A percentile compares a stretch with the other conserved stretches of the same genome.
Conservation (phyloP, 2,888 invertebrate species). For the Graphium colonna region DNA sequence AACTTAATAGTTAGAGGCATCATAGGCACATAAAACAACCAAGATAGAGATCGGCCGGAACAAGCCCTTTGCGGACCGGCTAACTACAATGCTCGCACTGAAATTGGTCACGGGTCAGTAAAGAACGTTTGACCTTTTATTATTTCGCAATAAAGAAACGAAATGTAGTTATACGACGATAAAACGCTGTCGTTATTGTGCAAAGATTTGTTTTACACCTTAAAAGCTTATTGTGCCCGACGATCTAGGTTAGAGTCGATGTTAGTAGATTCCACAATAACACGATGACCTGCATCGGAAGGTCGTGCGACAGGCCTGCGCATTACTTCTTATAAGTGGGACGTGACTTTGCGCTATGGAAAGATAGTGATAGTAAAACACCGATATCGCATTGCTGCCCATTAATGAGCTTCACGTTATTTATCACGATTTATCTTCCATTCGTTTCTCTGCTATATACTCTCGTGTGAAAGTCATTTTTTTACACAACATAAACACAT, state of each 20-base stretch:
- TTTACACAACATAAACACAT: too few species aligned
- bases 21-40: conserved; percentile 24
- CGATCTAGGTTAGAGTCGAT: conserved; percentile 18
- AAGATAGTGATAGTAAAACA: conserved; percentile 20
- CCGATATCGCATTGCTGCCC: conserved; percentile 17
- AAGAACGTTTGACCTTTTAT: conserved; percentile 28
- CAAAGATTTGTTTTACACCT: conserved; percentile 26
- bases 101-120: conserved; percentile 32
- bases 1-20: conserved; percentile 2
- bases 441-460: not conserved
- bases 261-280: conserved; percentile 50
- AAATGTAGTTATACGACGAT: conserved; percentile 7
- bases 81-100: conserved; percentile 20
- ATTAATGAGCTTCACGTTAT: conserved; percentile 14
- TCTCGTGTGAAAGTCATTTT: conserved; percentile 1
- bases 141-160: conserved; percentile 5
- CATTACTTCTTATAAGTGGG: conserved; percentile 43
- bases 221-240: conserved; percentile 26
- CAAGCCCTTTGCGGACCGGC: conserved; percentile 26
- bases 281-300: conserved; percentile 56
- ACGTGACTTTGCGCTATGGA: conserved; percentile 37
- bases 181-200: conserved; percentile 14
- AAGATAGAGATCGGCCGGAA: conserved; percentile 30
- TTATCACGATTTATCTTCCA: conserved; percentile 2
- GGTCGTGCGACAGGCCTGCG: conserved; percentile 51